Percentiles rank a stretch among this genome's conserved stretches.
These are phyloP conservation scores for Neolamprologus ventralis DNA, from an alignment of 2,113 vertebrate species.

Conservation along the genomic window DNA sequence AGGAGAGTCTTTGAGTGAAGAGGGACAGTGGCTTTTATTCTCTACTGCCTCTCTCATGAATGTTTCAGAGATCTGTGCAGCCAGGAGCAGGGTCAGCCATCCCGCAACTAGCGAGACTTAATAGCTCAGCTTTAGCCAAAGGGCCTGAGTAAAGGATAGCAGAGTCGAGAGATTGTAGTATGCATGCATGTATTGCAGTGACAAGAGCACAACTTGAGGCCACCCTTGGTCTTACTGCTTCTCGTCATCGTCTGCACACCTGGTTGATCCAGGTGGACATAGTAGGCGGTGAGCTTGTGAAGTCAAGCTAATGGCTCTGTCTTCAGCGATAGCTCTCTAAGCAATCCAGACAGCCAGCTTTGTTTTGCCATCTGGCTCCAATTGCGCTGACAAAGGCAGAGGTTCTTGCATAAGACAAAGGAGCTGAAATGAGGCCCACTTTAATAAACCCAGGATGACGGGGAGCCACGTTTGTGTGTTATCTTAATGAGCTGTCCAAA, in stretches of 20 bases:
- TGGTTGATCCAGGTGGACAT: constrained; percentile 47
- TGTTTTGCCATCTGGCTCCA: constrained; percentile 73
- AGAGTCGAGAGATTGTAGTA: neutral
- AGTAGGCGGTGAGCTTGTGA: constrained; percentile 38
- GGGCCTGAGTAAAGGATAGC: neutral
- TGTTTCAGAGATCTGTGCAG: constrained; percentile 54
- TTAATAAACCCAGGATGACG: constrained; percentile 67
- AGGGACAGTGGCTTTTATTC: constrained; percentile 53
- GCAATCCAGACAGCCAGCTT: constrained; percentile 62
- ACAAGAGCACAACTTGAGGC: neutral
- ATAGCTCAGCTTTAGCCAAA: constrained; percentile 31
- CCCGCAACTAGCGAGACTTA: constrained; percentile 15
- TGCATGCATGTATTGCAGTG: neutral
- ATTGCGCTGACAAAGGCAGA: constrained; percentile 67
- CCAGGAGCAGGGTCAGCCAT: constrained; percentile 32
- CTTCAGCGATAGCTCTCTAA: constrained; percentile 57
- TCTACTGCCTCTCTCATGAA: constrained; percentile 59
- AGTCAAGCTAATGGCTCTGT: constrained; percentile 56
- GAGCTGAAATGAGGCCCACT: constrained; percentile 62
- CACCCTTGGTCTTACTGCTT: neutral
- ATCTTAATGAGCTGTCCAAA: constrained; percentile 73
- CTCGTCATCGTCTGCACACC: constrained; percentile 8
- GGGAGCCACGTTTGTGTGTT: constrained; percentile 60
- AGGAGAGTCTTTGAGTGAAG: constrained; percentile 42
- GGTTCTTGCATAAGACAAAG: constrained; percentile 66